Conservation (phyloP, 2,113 vertebrate species). For the Leptosomus discolor region DNA sequence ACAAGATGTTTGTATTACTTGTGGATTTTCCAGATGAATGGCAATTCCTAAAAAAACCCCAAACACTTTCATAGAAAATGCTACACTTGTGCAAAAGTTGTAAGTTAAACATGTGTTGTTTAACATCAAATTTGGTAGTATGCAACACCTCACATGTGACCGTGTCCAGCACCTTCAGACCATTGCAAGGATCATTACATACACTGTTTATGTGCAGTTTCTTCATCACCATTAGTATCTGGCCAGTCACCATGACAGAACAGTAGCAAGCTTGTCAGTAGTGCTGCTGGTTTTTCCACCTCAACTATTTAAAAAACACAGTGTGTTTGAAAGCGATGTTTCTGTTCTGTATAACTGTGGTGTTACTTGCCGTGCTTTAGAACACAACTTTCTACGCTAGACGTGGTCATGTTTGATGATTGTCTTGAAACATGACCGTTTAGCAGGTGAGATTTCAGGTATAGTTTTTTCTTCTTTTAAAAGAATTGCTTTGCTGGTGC, state of each 20-base stretch:
- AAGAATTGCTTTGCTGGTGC: neutral
- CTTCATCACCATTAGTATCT: fast-evolving
- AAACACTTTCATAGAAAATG: fast-evolving
- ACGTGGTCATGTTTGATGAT: neutral
- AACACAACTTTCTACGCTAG: neutral
- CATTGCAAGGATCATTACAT: fast-evolving
- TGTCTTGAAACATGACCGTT: neutral
- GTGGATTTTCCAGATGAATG: neutral
- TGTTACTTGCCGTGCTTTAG: neutral
- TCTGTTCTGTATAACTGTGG: neutral
- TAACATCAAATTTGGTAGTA: neutral
- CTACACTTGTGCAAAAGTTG: fast-evolving
- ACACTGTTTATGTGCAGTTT: fast-evolving
- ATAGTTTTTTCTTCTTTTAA: neutral
- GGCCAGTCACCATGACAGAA: no score
- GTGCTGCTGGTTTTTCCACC: neutral
- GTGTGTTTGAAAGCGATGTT: neutral
- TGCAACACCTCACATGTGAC: fast-evolving
- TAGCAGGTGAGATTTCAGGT: neutral
- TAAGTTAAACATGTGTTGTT: neutral
- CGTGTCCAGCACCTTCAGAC: fast-evolving
- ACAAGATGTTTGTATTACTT: fast-evolving
- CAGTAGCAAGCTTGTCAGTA: no score
- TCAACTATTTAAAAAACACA: no score
- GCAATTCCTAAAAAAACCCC: fast-evolving